phyloP scores from a whole-genome alignment of 2,888 invertebrate genomes.

The Boloria euphrosyne region DNA sequence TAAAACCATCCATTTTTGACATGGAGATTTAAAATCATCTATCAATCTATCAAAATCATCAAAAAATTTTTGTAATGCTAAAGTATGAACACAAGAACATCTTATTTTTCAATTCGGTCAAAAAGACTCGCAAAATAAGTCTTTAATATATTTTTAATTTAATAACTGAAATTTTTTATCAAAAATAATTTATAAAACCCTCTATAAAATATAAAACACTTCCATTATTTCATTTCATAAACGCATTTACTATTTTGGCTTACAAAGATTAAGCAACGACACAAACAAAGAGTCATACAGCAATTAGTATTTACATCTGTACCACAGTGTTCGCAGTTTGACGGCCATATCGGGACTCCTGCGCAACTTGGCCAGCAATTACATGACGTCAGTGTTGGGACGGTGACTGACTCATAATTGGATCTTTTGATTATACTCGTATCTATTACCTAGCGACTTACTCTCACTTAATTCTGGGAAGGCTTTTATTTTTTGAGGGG shows the following conservation, averaged over 20 bases:
- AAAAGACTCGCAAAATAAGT: no score
- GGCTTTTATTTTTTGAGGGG: no score
- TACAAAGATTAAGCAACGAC: constrained; percentile 15
- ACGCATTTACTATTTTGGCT: background rate
- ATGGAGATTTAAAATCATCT: no score
- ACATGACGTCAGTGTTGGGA: constrained; percentile 33
- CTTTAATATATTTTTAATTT: no score
- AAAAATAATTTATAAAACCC: background rate
- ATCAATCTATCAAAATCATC: no score
- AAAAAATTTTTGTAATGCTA: no score
- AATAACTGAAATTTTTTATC: no score
- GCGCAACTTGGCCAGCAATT: constrained; percentile 29
- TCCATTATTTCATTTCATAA: background rate
- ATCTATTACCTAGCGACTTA: no score
- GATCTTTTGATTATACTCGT: constrained; percentile 2
- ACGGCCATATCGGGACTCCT: constrained; percentile 30
- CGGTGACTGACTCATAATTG: constrained; percentile 30
- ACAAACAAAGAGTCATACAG: constrained; percentile 28
- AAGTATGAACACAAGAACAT: no score
- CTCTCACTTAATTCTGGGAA: no score
- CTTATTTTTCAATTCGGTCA: no score
- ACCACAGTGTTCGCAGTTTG: constrained; percentile 13
- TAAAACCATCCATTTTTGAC: no score
- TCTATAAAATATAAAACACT: background rate
- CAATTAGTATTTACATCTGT: constrained; percentile 37